Percentiles rank a stretch among this genome's conserved stretches.
Conservation (phyloP, 2,113 vertebrate genomes). For the Todiramphus chloris region DNA sequence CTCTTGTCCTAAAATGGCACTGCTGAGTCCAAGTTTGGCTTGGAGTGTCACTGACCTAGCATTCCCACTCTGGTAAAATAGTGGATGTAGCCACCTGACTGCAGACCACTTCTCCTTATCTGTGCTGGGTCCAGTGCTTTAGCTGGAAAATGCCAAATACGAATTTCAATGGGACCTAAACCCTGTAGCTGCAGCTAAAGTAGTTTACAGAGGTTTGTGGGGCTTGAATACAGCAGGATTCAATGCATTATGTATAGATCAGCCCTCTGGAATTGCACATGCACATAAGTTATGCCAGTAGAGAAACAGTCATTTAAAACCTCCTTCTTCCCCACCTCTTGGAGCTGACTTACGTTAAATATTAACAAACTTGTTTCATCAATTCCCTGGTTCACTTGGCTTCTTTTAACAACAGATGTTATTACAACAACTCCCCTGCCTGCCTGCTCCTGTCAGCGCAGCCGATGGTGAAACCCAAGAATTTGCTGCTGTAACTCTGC, state of each 20-base stretch:
- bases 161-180: neutral
- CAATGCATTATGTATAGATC: neutral
- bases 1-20: neutral
- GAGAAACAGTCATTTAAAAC: constrained; percentile 49
- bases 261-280: constrained; percentile 8
- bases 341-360: constrained; percentile 47
- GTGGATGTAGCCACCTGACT: neutral
- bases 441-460: neutral
- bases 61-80: neutral
- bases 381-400: constrained; percentile 39
- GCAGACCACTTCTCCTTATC: neutral
- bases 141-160: neutral
- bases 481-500: neutral
- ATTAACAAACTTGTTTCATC: constrained; percentile 55
- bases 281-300: neutral
- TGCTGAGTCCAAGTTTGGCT: neutral
- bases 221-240: neutral
- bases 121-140: neutral
- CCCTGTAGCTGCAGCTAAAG: neutral
- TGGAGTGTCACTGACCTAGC: neutral
- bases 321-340: constrained; percentile 17
- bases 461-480: constrained; percentile 39
- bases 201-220: neutral
- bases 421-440: constrained; percentile 34
- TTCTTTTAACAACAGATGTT: constrained; percentile 60